These are phyloP conservation scores for Hermaeophaga mercurialis DNA, from an alignment of 2,888 invertebrate genomes.

Conservation along the genomic window DNA sequence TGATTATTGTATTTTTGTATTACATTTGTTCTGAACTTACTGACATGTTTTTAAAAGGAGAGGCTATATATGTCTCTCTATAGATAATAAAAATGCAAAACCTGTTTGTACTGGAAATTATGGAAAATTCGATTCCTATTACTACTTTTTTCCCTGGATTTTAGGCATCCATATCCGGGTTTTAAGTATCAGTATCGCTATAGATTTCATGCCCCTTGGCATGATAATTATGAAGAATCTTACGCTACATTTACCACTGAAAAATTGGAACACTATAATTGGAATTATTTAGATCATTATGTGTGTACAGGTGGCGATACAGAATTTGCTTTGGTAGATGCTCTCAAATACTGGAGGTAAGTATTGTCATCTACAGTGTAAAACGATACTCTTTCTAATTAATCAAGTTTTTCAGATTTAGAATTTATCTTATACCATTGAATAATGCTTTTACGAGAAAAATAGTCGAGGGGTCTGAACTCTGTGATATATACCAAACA, in stretches of 20 bases:
- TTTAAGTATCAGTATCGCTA: conserved; percentile 91
- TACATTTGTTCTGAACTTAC: too few species aligned
- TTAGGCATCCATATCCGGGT: conserved; percentile 90
- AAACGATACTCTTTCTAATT: too few species aligned
- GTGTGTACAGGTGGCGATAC: conserved; percentile 92
- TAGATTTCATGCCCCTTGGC: conserved; percentile 90
- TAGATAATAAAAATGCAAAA: too few species aligned
- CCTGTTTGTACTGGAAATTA: too few species aligned
- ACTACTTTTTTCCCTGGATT: too few species aligned
- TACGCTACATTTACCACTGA: conserved; percentile 94
- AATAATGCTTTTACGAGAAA: conserved; percentile 79
- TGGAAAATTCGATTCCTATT: too few species aligned
- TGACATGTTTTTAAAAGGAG: too few species aligned
- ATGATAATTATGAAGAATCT: conserved; percentile 91
- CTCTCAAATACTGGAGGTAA: conserved; percentile 61
- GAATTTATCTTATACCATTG: conserved; percentile 85
- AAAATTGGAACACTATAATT: conserved; percentile 93
- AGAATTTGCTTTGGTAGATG: conserved; percentile 86
- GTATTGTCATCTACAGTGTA: neutral
- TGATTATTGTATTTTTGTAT: too few species aligned
- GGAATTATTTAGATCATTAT: conserved; percentile 98
- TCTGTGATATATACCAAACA: conserved; percentile 85
- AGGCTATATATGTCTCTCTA: too few species aligned
- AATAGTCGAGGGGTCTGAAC: conserved; percentile 74
- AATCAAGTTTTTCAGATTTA: conserved; percentile 65